Evolutionary conservation across 2,797 vertebrate species (phyloP), one percentile per base, ranked within the genome.

Genomic region (Micrastur ruficollis): DNA sequence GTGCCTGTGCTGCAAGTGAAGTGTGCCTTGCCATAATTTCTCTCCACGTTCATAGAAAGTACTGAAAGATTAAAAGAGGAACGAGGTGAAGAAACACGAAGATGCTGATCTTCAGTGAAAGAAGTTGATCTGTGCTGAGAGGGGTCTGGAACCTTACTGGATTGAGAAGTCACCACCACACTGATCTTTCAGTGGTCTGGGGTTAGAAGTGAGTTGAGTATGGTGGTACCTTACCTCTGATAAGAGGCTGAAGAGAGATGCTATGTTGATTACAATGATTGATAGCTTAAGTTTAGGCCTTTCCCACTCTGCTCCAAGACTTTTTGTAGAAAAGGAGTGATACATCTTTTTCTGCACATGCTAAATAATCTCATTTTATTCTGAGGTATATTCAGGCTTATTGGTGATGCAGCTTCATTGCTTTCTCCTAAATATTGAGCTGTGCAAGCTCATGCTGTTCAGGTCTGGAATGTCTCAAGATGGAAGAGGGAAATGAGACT

Each of bases 391-490:
- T 50, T 89, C 65, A 72, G 31, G 26, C 23, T 59, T 61, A 91
- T 67, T 62, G 53, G 73, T 82, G 81, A 89, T 66, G 75, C 31
- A 50, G 47, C 32, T 67, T 59, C 76, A 53, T 44, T 88, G 36
- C 66, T 91, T 94, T 96, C 61, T 89, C 73, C 76, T 91, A 96
- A 95, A 97, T 95, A 94, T 93, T 96, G 92, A 93, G 86, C 76
- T 89, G 17, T 84, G 53, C 75, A 73, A 82, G 50, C 16, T 93
- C 78, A 56, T 50, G 73, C 46, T 90, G 44, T 80, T 86, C n/a
- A 29, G 44, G 46, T 81, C 90, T 95, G 88, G 93, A 94, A 96
- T 76, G 62, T 87, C 76, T 97, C 82, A 90, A 56, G 50, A 96
- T 91, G 58, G 95, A 97, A 95, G 91, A 93, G 65, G 26, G 74